Conservation (phyloP, 2,797 vertebrate genomes). For the Pseudochaenichthys georgianus region DNA sequence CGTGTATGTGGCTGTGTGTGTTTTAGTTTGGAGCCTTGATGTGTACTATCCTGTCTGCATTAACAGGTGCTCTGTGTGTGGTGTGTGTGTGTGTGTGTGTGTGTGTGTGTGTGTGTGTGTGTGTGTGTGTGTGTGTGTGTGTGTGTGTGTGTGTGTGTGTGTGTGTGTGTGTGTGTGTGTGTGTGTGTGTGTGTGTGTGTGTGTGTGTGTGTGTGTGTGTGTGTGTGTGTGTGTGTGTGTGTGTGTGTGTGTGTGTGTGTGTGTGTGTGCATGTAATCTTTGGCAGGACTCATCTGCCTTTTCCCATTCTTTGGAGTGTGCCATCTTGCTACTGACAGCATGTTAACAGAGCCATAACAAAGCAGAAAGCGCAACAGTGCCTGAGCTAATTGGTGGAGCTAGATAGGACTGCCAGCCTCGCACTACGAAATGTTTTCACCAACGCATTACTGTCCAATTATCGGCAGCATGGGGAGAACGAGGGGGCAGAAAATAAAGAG, state of each 20-base stretch:
- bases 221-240: too few species aligned
- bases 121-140: background rate
- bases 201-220: constrained; percentile 13
- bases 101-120: constrained; percentile 2
- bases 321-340: constrained; percentile 64
- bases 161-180: too few species aligned
- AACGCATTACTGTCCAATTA: constrained; percentile 72
- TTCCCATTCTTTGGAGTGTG: constrained; percentile 46
- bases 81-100: background rate
- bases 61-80: constrained; percentile 35
- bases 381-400: constrained; percentile 74
- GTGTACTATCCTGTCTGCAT: constrained; percentile 19
- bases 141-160: too few species aligned
- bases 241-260: constrained; percentile 6
- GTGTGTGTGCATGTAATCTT: constrained; percentile 34
- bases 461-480: constrained; percentile 45
- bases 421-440: constrained; percentile 68
- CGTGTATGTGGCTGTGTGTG: constrained; percentile 10
- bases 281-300: constrained; percentile 59
- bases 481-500: constrained; percentile 26
- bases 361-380: constrained; percentile 65
- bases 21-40: constrained; percentile 25
- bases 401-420: constrained; percentile 54
- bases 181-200: background rate
- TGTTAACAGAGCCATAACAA: constrained; percentile 73